Evolutionary conservation across 2,113 vertebrate species (phyloP).

Genomic region (Lipophrys pholis): DNA sequence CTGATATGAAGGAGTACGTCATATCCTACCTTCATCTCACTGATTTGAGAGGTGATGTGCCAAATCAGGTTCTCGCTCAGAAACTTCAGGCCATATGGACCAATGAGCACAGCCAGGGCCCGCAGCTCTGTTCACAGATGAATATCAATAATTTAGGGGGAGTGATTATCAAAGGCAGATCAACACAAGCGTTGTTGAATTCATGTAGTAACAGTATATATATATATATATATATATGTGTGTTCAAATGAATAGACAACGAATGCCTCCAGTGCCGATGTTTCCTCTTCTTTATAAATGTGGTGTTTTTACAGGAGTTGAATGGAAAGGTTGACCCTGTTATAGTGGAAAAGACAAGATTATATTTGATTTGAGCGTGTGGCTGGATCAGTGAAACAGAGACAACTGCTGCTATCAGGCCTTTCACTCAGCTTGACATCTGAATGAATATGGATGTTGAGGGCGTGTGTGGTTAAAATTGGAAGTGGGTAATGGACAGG

Average conservation of each 20-base stretch:
- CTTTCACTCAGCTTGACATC: conserved; percentile 27
- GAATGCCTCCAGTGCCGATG: background rate
- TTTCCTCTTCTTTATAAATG: background rate
- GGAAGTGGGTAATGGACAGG: conserved; percentile 42
- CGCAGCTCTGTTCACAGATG: conserved; percentile 84
- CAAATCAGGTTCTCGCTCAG: conserved; percentile 96
- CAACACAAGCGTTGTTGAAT: background rate
- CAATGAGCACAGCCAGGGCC: conserved; percentile 90
- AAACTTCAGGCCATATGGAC: conserved; percentile 95
- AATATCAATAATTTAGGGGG: conserved; percentile 17
- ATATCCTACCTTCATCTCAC: conserved; percentile 90
- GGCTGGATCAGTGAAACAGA: conserved; percentile 28
- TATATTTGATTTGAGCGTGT: background rate
- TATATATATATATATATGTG: too few relatives aligned
- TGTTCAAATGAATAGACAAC: background rate
- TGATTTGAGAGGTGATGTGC: conserved; percentile 96
- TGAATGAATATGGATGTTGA: conserved; percentile 36
- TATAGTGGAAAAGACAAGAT: background rate
- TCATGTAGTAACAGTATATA: background rate
- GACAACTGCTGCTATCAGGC: conserved; percentile 1
- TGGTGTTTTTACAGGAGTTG: background rate
- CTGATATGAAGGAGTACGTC: background rate
- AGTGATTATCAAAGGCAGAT: background rate
- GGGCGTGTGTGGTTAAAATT: conserved; percentile 47
- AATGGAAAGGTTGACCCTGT: conserved; percentile 1